Percentiles rank a stretch among this genome's conserved stretches.
Evolutionary conservation across 2,113 vertebrate species (phyloP).

Genomic region (Raja brachyura): DNA sequence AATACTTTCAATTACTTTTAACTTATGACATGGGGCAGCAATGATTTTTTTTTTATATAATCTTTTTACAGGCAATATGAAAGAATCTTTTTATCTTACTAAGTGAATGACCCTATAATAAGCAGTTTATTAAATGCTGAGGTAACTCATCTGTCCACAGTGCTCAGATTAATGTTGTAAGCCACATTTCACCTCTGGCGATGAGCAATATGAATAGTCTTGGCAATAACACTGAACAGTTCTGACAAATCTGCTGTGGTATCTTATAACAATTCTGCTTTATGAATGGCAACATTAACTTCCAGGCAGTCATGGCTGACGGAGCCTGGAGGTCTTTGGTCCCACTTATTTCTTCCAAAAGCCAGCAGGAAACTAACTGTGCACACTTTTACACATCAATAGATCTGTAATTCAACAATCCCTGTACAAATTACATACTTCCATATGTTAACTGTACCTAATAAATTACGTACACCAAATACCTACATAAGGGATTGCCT

Average conservation of each 20-base stretch:
- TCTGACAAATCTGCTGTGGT: slow-evolving; percentile 32
- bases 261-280: not conserved
- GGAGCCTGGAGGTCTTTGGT: not conserved
- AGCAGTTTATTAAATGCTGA: slow-evolving; percentile 36
- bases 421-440: not conserved
- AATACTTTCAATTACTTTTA: slow-evolving; percentile 34
- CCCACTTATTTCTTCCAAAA: not conserved
- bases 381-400: not conserved
- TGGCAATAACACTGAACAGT: slow-evolving; percentile 29
- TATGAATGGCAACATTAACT: slow-evolving; percentile 8
- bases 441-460: not conserved
- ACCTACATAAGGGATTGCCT: not conserved
- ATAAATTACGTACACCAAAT: slow-evolving; percentile 13
- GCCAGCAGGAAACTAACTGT: not conserved
- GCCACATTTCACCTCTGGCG: slow-evolving; percentile 32
- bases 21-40: slow-evolving; percentile 12
- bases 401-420: not conserved
- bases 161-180: slow-evolving; percentile 9
- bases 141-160: slow-evolving; percentile 32
- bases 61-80: slow-evolving; percentile 33
- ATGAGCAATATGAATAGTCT: slow-evolving; percentile 32
- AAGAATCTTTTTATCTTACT: slow-evolving; percentile 33
- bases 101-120: slow-evolving; percentile 35
- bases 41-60: slow-evolving; percentile 35
- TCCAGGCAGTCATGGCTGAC: not conserved